Conservation (phyloP, 2,888 invertebrate genomes). For the Strigamia crassipes region DNA sequence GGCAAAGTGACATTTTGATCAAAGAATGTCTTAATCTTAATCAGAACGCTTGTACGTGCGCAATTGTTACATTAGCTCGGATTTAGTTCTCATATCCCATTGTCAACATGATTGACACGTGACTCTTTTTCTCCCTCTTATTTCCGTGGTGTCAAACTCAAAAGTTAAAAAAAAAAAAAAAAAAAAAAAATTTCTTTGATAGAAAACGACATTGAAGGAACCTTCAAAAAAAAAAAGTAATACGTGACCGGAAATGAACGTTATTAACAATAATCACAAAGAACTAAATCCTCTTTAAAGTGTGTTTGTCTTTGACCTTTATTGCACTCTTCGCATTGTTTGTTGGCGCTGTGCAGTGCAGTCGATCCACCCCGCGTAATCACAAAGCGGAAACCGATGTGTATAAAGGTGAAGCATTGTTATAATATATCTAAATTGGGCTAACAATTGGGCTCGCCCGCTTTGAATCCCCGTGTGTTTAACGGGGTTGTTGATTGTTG, state of each 20-base stretch:
- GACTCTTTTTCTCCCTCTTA: background rate
- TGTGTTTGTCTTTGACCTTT: too few relatives aligned
- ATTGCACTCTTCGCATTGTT: background rate
- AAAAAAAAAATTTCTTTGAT: background rate
- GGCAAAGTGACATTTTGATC: background rate
- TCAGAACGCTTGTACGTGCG: background rate
- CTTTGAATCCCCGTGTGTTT: background rate
- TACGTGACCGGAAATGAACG: background rate
- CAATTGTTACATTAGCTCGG: background rate
- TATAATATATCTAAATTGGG: background rate
- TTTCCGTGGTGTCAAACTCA: background rate
- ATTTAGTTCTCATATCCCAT: background rate
- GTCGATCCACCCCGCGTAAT: background rate
- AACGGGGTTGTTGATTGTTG: background rate
- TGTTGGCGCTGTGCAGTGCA: background rate
- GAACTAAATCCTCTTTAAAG: background rate
- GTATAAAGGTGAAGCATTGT: background rate
- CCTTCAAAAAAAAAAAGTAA: background rate
- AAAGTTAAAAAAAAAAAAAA: background rate
- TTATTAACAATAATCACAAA: background rate
- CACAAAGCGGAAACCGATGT: background rate
- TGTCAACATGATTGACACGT: background rate
- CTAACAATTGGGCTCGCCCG: too few relatives aligned
- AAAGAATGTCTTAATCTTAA: background rate
- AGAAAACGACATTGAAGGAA: too few relatives aligned